These are phyloP conservation scores for Pica pica DNA, from an alignment of 2,113 vertebrate genomes.

Conservation along the genomic window DNA sequence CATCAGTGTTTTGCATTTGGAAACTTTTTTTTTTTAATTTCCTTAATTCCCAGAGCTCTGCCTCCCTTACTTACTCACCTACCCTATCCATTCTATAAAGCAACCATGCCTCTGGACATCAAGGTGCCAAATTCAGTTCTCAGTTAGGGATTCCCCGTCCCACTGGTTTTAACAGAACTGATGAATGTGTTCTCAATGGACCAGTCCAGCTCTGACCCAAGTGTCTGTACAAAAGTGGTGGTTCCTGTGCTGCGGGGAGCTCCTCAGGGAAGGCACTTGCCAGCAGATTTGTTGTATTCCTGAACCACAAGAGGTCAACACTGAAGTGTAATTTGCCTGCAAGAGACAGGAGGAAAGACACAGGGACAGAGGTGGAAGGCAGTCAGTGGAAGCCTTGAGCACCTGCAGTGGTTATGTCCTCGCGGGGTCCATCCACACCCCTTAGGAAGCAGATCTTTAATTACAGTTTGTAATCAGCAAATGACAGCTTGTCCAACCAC, in stretches of 20 bases:
- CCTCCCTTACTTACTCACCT: neutral
- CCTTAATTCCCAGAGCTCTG: neutral
- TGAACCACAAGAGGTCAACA: neutral
- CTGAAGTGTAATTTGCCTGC: neutral
- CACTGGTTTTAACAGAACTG: neutral
- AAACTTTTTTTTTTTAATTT: neutral
- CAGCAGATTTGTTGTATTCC: neutral
- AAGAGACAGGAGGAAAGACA: neutral
- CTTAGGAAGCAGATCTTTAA: neutral
- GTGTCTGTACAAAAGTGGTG: neutral
- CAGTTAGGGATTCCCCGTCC: neutral
- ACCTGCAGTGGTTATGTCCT: neutral
- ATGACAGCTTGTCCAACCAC: neutral
- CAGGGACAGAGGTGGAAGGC: neutral
- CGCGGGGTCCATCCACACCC: rapidly evolving
- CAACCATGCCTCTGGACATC: neutral
- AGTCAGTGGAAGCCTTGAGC: neutral
- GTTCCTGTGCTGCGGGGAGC: neutral
- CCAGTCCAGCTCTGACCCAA: neutral
- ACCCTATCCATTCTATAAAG: neutral
- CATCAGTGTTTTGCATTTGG: neutral
- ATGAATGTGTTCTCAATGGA: neutral
- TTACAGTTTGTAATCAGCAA: neutral
- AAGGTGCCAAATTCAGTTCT: neutral
- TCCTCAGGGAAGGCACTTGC: neutral